phyloP scores from a whole-genome alignment of 1,140 invertebrate genomes.

The Forficula auricularia region DNA sequence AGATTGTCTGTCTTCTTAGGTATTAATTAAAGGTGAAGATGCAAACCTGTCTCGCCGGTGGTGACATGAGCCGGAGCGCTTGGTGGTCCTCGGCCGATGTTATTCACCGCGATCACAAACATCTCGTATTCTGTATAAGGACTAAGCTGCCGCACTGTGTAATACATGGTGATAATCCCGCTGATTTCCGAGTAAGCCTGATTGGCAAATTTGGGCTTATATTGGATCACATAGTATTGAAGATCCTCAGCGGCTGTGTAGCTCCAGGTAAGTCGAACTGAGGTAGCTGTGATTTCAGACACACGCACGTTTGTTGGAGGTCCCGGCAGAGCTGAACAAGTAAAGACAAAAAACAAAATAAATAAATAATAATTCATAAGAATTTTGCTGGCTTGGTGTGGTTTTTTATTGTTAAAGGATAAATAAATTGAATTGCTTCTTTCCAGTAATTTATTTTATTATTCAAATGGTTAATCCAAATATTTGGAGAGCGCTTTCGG shows the following conservation, averaged over 20 bases:
- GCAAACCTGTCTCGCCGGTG: slow-evolving; percentile 89
- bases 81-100: slow-evolving; percentile 72
- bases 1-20: no score
- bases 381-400: no score
- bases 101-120: slow-evolving; percentile 85
- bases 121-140: slow-evolving; percentile 96
- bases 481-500: no score
- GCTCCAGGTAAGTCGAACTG: slow-evolving; percentile 77
- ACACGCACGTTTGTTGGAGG: slow-evolving; percentile 71
- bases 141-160: slow-evolving; percentile 70
- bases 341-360: slow-evolving; percentile 8
- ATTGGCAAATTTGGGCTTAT: slow-evolving; percentile 66
- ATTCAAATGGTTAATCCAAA: no score
- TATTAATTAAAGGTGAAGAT: slow-evolving; percentile 12
- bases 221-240: slow-evolving; percentile 87
- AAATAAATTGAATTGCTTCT: no score
- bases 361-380: not conserved
- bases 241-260: slow-evolving; percentile 70
- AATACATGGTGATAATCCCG: slow-evolving; percentile 81
- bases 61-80: slow-evolving; percentile 73
- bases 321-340: slow-evolving; percentile 59
- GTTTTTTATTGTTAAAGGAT: no score
- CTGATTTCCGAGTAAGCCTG: slow-evolving; percentile 72
- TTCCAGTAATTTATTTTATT: no score
- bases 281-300: slow-evolving; percentile 82